Evolutionary conservation across 1,140 invertebrate species (phyloP), one percentile per base, ranked within the genome.

Genomic region (Cotesia chilonis): DNA sequence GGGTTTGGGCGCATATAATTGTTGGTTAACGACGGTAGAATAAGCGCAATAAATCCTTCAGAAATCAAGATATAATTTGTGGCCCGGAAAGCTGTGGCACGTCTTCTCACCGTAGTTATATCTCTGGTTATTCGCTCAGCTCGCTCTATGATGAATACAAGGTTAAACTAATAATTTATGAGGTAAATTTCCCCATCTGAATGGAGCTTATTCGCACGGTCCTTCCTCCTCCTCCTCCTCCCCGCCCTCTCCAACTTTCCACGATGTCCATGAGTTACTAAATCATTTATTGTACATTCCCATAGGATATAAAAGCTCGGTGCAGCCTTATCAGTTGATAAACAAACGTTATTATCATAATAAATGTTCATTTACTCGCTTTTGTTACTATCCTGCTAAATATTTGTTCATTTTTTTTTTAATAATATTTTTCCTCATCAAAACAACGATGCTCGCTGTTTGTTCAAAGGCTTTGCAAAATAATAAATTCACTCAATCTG

Each of bases 151-250:
- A 81, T 78, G 71, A 76, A 75, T 66, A 74, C 72, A 73, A 75
- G 76, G 76, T 77, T 72, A 77, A 79, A 81, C 74, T 80, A 77
- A 47, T 47, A 75, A 82, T 82, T 82, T 81, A 80, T 75, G 79
- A 75, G 74, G 59, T 67, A 54, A 73, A 75, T 75, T 72, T 71
- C 51, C 68, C 64, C 59, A 59, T 69, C 67, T 71, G 65, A 67
- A 65, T 63, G 69, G 57, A 47, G 41, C 41, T 47, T 61, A 54
- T 54, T 55, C 68, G 59, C n/a, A 52, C 54, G 28, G 55, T 54
- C 28, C 36, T 55, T 59, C 59, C 36, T 72, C 28, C 28, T 28
- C 28, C 1, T 59, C 59, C 36, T 72, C 28, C 28, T 28, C 28
- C 1, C 28, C 28, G 28, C 28, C 28, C 28, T 3, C 28, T 0